A percentile compares a stretch with the other conserved stretches of the same genome.
Evolutionary conservation across 2,888 invertebrate genomes (phyloP).

Genomic region (Pyrochroa serraticornis): DNA sequence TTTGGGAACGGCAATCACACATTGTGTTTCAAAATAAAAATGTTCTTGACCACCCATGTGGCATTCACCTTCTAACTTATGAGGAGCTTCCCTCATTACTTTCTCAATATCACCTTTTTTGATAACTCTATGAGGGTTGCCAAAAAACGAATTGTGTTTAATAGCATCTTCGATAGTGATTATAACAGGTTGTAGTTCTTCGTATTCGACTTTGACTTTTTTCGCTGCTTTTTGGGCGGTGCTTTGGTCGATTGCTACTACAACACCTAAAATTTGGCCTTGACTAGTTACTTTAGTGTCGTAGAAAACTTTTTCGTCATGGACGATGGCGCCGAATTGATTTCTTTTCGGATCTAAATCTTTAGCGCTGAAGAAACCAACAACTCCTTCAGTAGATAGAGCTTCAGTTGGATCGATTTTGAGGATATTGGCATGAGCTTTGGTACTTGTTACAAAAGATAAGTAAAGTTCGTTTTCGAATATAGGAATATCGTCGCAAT

Average conservation of each 20-base stretch:
- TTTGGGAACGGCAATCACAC: conserved; percentile 72
- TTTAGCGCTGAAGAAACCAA: conserved; percentile 78
- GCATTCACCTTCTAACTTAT: conserved; percentile 78
- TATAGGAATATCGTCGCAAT: conserved; percentile 86
- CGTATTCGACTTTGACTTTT: conserved; percentile 77
- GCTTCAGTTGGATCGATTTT: conserved; percentile 78
- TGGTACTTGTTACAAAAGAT: conserved; percentile 79
- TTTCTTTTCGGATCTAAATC: conserved; percentile 76
- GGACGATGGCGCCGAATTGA: conserved; percentile 71
- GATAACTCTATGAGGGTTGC: conserved; percentile 60
- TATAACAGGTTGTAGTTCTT: conserved; percentile 79
- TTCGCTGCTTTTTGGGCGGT: conserved; percentile 84
- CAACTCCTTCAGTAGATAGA: conserved; percentile 76
- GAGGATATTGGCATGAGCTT: conserved; percentile 80
- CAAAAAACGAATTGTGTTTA: conserved; percentile 72
- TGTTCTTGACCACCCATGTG: conserved; percentile 93
- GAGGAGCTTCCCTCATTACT: conserved; percentile 71
- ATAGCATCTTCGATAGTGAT: conserved; percentile 91
- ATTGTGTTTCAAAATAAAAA: conserved; percentile 92
- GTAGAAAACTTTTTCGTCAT: conserved; percentile 87
- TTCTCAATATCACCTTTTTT: conserved; percentile 71
- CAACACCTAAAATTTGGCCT: conserved; percentile 76
- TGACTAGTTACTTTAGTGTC: conserved; percentile 75
- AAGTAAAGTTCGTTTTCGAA: conserved; percentile 80
- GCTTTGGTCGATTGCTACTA: conserved; percentile 78